phyloP scores from a whole-genome alignment of 2,888 invertebrate genomes.

The Drosophila merina region DNA sequence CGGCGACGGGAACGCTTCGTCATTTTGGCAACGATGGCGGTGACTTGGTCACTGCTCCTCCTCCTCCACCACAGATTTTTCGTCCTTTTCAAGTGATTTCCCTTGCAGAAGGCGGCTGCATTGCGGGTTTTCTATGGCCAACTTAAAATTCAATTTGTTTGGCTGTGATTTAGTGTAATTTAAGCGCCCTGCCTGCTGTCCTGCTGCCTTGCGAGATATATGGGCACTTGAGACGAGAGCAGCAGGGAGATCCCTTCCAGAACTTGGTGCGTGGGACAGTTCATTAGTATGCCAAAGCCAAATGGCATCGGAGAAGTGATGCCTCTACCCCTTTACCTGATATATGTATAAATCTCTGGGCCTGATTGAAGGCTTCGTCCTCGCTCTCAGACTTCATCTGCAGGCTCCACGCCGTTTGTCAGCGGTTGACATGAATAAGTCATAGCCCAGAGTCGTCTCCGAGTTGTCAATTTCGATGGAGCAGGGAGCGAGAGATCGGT shows the following conservation, averaged over 20 bases:
- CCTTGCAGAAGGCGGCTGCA: conserved; percentile 63
- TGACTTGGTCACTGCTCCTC: conserved; percentile 28
- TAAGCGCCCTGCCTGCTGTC: conserved; percentile 59
- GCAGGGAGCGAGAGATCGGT: conserved; percentile 4
- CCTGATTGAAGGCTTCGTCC: conserved; percentile 56
- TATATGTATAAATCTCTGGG: conserved; percentile 7
- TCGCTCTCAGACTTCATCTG: conserved; percentile 18
- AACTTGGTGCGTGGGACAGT: conserved; percentile 60
- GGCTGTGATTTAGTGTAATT: conserved; percentile 77
- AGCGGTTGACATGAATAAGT: conserved; percentile 73
- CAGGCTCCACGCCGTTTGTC: conserved; percentile 63
- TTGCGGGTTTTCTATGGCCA: conserved; percentile 64
- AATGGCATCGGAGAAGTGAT: conserved; percentile 67
- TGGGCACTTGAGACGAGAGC: conserved; percentile 57
- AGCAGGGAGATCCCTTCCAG: conserved; percentile 2
- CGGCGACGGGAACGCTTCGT: conserved; percentile 50
- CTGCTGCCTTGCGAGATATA: conserved; percentile 57
- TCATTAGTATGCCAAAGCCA: conserved; percentile 68
- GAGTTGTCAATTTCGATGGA: conserved; percentile 40
- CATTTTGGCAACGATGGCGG: conserved; percentile 63
- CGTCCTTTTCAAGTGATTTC: conserved; percentile 62
- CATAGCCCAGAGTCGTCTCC: conserved; percentile 51
- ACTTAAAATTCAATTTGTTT: conserved; percentile 78
- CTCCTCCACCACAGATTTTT: background rate
- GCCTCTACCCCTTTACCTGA: conserved; percentile 19